Evolutionary conservation across 2,888 invertebrate species (phyloP).

Genomic region (Tanytarsus gracilentus): DNA sequence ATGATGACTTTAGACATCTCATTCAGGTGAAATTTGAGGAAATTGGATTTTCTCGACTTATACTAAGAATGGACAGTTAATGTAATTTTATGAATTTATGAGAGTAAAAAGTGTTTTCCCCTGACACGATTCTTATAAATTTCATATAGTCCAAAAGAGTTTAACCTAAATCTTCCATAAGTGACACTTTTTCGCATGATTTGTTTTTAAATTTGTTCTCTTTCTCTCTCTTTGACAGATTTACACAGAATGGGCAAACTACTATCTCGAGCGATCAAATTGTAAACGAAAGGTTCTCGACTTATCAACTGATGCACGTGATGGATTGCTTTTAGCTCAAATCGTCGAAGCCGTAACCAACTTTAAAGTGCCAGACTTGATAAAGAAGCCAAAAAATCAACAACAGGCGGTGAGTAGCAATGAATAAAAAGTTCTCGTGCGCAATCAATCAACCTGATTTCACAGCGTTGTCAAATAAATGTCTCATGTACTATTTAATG

Average conservation of each 20-base stretch:
- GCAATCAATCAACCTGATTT: constrained; percentile 6
- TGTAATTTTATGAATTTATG: too few relatives aligned
- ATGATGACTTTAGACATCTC: constrained; percentile 50
- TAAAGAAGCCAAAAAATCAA: constrained; percentile 79
- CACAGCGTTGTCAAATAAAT: constrained; percentile 14
- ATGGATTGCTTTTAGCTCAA: constrained; percentile 85
- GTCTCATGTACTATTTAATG: too few relatives aligned
- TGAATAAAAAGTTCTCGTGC: not conserved
- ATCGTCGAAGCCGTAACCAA: constrained; percentile 87
- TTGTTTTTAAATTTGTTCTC: not conserved
- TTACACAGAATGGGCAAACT: constrained; percentile 97
- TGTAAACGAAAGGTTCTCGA: constrained; percentile 76
- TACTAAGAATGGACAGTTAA: too few relatives aligned
- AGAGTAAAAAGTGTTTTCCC: too few relatives aligned
- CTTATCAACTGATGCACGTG: constrained; percentile 83
- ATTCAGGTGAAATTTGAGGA: constrained; percentile 16
- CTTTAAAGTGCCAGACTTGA: constrained; percentile 65
- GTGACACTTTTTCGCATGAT: constrained; percentile 22
- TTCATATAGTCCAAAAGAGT: constrained; percentile 1
- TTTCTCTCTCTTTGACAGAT: constrained; percentile 56
- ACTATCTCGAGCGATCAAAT: constrained; percentile 85
- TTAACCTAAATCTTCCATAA: constrained; percentile 6
- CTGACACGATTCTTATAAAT: too few relatives aligned
- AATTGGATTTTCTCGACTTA: not conserved
- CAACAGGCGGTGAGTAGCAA: constrained; percentile 90